Evolutionary conservation across 2,797 vertebrate species (phyloP), one percentile per base, ranked within the genome.

Genomic region (Mastacembelus armatus): DNA sequence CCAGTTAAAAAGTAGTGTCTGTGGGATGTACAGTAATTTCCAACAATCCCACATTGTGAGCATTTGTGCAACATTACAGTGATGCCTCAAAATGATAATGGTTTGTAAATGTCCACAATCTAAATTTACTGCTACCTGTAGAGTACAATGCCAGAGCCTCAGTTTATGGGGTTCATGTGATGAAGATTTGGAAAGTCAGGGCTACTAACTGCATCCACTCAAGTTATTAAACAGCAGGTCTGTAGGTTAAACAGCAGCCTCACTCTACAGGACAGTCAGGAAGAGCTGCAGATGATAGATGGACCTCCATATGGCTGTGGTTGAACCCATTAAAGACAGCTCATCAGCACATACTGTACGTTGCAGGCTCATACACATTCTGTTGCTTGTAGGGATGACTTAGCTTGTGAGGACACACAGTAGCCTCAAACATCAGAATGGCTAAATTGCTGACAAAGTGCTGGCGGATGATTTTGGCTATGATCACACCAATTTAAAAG

Each of bases 281-380:
- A 71, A 26, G 48, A 30, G 45, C 72, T 64, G 71, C 64, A 47
- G 58, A 74, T 82, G 86, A 89, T 78, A 44, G 80, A 90, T 84
- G 85, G 58, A 74, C 56, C 52, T 22, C 67, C 54, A 63, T 57
- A 77, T 63, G 59, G 72, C 51, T 70, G 67, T 45, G 68, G 66
- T 71, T 77, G 79, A 80, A 80, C 55, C 71, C 66, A 76, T 85
- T 87, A 88, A 83, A 85, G 85, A 74, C 83, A 71, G 52, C 83
- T 79, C 84, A 86, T 82, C 67, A 57, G 66, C 67, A 56, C 71
- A 71, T 58, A 68, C 79, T 77, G n/a, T n/a, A n/a, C n/a, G n/a
- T 70, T 40, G 27, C 29, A n/a, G 55, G 19, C 61, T 83, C 47
- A 35, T 55, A 39, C 40, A 57, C 40, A 48, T 63, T 43, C 62